Evolutionary conservation across 2,113 vertebrate genomes (phyloP), one percentile per base, ranked within the genome.

Genomic region (Myotis yumanensis): DNA sequence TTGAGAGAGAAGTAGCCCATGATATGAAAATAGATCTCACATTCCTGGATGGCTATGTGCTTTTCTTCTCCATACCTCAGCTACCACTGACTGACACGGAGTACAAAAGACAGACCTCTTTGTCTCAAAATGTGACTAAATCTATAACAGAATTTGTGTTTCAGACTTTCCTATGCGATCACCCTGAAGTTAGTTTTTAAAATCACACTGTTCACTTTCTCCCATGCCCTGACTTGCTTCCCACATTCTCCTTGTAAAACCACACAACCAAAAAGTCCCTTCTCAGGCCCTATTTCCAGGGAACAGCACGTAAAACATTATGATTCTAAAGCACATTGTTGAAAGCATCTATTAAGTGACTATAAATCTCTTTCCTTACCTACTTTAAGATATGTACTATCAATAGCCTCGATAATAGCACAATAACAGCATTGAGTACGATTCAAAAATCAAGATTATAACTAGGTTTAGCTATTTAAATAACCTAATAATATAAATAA

Each of bases 381-480:
- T 30, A 48, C 15, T 64, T 30, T 76, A 81, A 84, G 59, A 85
- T 75, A 40, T 37, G 48, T 52, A 35, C 3, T 73, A 52, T 40
- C 20, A 75, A 18, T 62, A 91, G 32, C 4, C 3, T 71, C 15
- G 0, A 77, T 25, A 28, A 62, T 25, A 71, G 3, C 7, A 4
- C 2, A 86, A 72, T 12, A 57, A 43, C 30, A 51, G 59, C 14
- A 59, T 18, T 88, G 2, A 10, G 3, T 68, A 75, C 64, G 5
- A 43, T 66, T 89, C 86, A 66, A 71, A 91, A 90, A 66, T 54
- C n/a, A 84, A 51, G 40, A 81, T 81, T 72, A 57, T 77, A 77
- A 48, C 16, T 62, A 66, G 14, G 5, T 12, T 57, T 95, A 46
- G 11, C 1, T 57, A 71, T 77, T 86, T 87, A 90, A 72, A 72